Evolutionary conservation across 2,888 invertebrate species (phyloP).

Genomic region (Chrysomela aeneicollis): DNA sequence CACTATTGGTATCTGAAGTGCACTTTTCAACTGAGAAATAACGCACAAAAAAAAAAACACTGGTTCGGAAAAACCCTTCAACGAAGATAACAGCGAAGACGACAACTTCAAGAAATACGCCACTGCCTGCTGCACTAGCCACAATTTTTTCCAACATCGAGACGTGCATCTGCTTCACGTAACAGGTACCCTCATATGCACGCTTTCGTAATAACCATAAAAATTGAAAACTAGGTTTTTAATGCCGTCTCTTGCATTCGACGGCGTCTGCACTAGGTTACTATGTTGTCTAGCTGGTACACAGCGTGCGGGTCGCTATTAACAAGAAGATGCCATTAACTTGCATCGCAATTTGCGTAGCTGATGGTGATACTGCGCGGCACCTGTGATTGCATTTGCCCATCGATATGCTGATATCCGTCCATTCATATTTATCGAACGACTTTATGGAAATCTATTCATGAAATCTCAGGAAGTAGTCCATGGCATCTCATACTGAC

Average conservation of each 20-base stretch:
- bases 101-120: not conserved
- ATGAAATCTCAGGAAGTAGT: too few species aligned
- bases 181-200: slow-evolving; percentile 41
- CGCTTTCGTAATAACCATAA: slow-evolving; percentile 26
- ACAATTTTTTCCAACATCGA: slow-evolving; percentile 35
- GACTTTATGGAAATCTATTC: too few species aligned
- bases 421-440: not conserved
- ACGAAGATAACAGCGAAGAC: too few species aligned
- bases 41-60: too few species aligned
- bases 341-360: not conserved
- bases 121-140: slow-evolving; percentile 27
- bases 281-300: slow-evolving; percentile 48
- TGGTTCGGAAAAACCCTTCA: too few species aligned
- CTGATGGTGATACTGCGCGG: not conserved
- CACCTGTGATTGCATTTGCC: not conserved
- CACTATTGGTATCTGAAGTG: too few species aligned
- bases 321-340: not conserved
- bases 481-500: too few species aligned
- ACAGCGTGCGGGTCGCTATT: slow-evolving; percentile 17
- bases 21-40: too few species aligned
- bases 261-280: slow-evolving; percentile 47
- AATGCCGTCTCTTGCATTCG: slow-evolving; percentile 41
- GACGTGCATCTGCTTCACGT: slow-evolving; percentile 38
- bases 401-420: not conserved
- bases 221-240: slow-evolving; percentile 46